Base-by-base conservation (phyloP, 2,888 invertebrate genomes). In the Lamellibrachia columna region DNA sequence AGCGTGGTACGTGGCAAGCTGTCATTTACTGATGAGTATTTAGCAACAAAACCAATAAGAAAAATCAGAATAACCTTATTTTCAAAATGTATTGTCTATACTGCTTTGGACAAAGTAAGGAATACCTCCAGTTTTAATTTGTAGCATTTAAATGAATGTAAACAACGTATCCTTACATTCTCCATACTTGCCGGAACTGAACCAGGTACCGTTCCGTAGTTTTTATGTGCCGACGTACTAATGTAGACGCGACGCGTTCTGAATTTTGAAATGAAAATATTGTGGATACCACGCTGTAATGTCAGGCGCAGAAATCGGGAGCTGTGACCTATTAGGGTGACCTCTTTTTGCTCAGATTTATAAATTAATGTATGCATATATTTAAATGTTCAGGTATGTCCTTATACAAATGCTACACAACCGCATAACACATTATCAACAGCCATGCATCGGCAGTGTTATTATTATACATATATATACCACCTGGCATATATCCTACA, bases 21-120 rank as follows among this genome's bases (percentile, higher is more conserved):
- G 75, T 75, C 75, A 75, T 75, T 75, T 75, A 75, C 75, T 75
- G 75, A 75, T 75, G 75, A 75, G 75, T 75, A 22, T 75, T 75
- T 75, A 75, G 75, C 75, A 75, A 75, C 22, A 75, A 75, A 75
- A 75, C 7, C 15, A 75, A 22, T 75, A 15, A 75, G 75, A 75
- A 75, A 75, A 75, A 75, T 75, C 22, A 75, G 75, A 75, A 75
- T 75, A 3, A 75, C 75, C 4, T n/a, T 3, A 75, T 75, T 75
- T 75, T 75, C n/a, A 22, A 3, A 75, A 22, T 75, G 40, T 75
- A 75, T 75, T 15, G 75, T 75, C n/a, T 75, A 75, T 75, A 6
- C 75, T 75, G 3, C 75, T 15, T 75, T 75, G 75, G 75, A 75
- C 22, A 22, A 2, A 22, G 75, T 75, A 75, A 75, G 75, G 22